These are phyloP conservation scores for Xiphophorus maculatus DNA, from an alignment of 2,113 vertebrate species.

Conservation along the genomic window DNA sequence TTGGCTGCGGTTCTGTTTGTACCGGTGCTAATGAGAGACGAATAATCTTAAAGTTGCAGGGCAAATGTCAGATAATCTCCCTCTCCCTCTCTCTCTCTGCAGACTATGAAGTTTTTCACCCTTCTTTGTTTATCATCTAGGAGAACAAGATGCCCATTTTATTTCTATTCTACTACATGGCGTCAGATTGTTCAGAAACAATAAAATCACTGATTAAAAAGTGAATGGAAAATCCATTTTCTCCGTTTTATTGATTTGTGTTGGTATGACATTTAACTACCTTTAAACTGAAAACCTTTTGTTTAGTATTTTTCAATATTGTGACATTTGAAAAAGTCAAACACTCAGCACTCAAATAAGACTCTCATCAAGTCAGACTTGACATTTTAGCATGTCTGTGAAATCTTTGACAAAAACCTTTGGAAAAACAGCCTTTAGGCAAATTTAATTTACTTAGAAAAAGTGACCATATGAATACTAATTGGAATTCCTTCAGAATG, in stretches of 20 bases:
- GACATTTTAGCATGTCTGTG: constrained; percentile 44
- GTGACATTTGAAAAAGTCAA: constrained; percentile 46
- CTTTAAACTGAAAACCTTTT: not conserved
- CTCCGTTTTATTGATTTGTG: constrained; percentile 1
- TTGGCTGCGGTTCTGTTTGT: constrained; percentile 48
- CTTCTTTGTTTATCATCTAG: constrained; percentile 28
- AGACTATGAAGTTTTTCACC: constrained; percentile 19
- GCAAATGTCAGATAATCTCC: constrained; percentile 60
- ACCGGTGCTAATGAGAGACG: constrained; percentile 64
- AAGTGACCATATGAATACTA: not conserved
- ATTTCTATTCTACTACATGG: not conserved
- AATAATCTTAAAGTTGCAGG: constrained; percentile 75
- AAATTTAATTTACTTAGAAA: constrained; percentile 48
- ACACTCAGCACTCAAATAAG: constrained; percentile 16
- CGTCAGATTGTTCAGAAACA: not conserved
- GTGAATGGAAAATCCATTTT: not conserved
- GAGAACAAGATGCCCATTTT: constrained; percentile 10
- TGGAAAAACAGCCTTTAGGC: constrained; percentile 41
- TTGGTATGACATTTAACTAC: not conserved
- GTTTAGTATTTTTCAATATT: constrained; percentile 2
- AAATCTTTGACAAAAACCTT: constrained; percentile 25
- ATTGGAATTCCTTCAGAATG: not conserved
- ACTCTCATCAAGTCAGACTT: constrained; percentile 11
- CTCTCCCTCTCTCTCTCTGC: constrained; percentile 33
- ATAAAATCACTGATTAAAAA: not conserved